These are phyloP conservation scores for Cataglyphis livida DNA, from an alignment of 2,888 invertebrate genomes.

Conservation along the genomic window DNA sequence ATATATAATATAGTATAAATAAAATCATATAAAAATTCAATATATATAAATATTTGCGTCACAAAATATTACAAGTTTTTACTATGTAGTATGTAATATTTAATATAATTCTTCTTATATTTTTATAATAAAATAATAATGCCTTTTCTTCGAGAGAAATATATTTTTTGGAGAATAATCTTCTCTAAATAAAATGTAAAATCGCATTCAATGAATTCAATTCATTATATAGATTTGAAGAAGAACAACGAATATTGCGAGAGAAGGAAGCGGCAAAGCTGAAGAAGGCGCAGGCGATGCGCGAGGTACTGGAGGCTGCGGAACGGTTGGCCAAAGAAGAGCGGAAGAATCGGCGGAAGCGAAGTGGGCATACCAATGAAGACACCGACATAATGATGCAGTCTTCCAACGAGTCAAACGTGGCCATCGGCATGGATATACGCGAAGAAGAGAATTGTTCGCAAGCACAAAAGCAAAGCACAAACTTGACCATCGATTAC, in stretches of 20 bases:
- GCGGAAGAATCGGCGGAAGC: conserved; percentile 83
- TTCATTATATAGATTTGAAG: conserved; percentile 86
- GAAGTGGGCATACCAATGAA: conserved; percentile 59
- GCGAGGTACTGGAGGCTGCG: conserved; percentile 92
- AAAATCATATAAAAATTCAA: background rate
- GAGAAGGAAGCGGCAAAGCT: conserved; percentile 91
- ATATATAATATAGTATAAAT: background rate
- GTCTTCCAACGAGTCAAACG: conserved; percentile 38
- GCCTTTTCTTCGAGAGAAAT: background rate
- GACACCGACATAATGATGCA: background rate
- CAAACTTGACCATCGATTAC: background rate
- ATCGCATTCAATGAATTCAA: background rate
- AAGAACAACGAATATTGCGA: conserved; percentile 89
- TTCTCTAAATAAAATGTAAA: background rate
- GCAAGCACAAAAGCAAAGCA: conserved; percentile 3
- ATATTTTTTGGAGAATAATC: background rate
- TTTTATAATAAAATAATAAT: background rate
- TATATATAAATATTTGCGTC: background rate
- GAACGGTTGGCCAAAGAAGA: conserved; percentile 90
- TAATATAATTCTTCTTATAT: no score
- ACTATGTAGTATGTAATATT: background rate
- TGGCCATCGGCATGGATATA: background rate
- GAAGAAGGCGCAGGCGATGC: conserved; percentile 91
- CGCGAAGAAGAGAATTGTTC: conserved; percentile 19
- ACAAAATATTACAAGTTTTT: background rate